phyloP scores from a whole-genome alignment of 2,888 invertebrate species.

The Byasa hedistus region DNA sequence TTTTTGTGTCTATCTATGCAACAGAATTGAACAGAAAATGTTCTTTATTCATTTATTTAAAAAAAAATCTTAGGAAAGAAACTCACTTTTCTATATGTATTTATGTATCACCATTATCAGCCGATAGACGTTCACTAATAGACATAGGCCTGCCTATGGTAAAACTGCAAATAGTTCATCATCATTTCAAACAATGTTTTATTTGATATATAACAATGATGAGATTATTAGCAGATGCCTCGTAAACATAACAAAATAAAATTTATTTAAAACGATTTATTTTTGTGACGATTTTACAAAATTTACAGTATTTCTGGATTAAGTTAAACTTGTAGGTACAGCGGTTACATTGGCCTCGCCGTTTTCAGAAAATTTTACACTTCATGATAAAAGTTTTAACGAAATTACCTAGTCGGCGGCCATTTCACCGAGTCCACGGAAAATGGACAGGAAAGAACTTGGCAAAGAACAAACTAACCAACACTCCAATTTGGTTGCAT shows the following conservation, averaged over 20 bases:
- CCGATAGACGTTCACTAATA: too few relatives aligned
- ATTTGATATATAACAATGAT: too few relatives aligned
- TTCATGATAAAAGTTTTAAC: conserved; percentile 78
- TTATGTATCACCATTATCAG: too few relatives aligned
- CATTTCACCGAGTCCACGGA: conserved; percentile 65
- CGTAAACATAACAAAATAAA: background rate
- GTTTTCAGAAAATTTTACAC: conserved; percentile 72
- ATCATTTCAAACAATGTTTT: background rate
- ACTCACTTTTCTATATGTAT: too few relatives aligned
- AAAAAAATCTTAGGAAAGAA: too few relatives aligned
- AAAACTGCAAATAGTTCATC: background rate
- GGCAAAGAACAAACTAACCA: conserved; percentile 77
- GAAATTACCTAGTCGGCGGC: conserved; percentile 73
- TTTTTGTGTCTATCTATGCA: too few relatives aligned
- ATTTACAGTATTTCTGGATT: conserved; percentile 53
- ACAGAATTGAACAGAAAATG: too few relatives aligned
- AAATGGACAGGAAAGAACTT: conserved; percentile 75
- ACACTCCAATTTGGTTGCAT: conserved; percentile 74
- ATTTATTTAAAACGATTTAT: too few relatives aligned
- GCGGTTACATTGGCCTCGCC: conserved; percentile 56
- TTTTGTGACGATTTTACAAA: background rate
- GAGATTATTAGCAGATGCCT: background rate
- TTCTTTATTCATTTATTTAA: too few relatives aligned
- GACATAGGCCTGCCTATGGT: too few relatives aligned
- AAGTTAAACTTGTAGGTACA: conserved; percentile 68